Evolutionary conservation across 2,888 invertebrate species (phyloP), one percentile per base, ranked within the genome.

Genomic region (Ochlodes sylvanus): DNA sequence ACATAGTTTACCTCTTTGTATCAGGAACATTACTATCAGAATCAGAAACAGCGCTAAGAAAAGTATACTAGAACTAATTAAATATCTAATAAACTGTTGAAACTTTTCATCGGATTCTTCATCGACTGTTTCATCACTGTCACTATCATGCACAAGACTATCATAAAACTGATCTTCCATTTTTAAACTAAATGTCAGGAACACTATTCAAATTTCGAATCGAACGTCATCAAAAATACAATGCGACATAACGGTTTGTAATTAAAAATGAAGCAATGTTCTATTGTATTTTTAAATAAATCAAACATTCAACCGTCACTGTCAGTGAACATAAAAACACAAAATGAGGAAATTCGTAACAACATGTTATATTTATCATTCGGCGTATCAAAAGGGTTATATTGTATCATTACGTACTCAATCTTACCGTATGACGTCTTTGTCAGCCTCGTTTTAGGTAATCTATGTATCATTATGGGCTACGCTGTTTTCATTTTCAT

Each of bases 361-460:
- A 21, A 60, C 42, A 44, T 21, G 54, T 38, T 41, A 32, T 60
- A 65, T 66, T 66, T 66, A 60, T 65, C 66, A 14, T 21, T 15
- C 42, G 12, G 32, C 17, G 60, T 32, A 63, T 63, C 63, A 63
- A 19, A 14, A 41, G 32, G 19, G 12, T 50, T 17, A 56, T 41
- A 47, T 47, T 19, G 41, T 55, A 32, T 14, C 15, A 27, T 3
- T 12, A 19, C 19, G n/a, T 52, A 58, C 58, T 41, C 52, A 14
- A 52, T 61, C 60, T 61, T 47, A 65, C 42, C 9, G 17, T 27
- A 42, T 72, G 70, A 72, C 70, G 72, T 71, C 52, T 2, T 27
- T 70, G 44, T 15, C 6, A 68, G 47, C 72, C 70, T 69, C 50
- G 62, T 70, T 69, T 60, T 44, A 6, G 27, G 47, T 71, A 68